phyloP scores from a whole-genome alignment of 2,888 invertebrate species.

The Drosophila mayaguana region DNA sequence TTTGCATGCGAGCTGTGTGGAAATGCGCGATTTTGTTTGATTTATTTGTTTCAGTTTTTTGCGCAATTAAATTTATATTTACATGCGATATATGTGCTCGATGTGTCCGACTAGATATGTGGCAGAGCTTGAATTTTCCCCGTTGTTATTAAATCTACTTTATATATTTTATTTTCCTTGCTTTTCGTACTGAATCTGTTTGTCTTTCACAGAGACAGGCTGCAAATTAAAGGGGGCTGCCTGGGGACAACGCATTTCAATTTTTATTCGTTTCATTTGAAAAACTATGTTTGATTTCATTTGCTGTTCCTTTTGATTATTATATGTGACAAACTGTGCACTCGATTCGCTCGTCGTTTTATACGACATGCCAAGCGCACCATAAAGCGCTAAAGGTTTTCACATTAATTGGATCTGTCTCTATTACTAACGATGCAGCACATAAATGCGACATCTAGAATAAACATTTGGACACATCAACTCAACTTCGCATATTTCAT shows the following conservation, averaged over 20 bases:
- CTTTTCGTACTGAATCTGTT: background rate
- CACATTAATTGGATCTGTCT: conserved; percentile 52
- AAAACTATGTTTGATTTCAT: conserved; percentile 55
- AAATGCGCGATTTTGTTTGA: conserved; percentile 35
- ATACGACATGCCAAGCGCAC: conserved; percentile 33
- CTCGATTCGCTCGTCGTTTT: conserved; percentile 52
- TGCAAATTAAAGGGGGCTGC: conserved; percentile 25
- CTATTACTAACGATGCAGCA: background rate
- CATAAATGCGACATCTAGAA: no score
- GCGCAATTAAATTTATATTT: conserved; percentile 78
- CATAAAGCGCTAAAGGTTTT: conserved; percentile 53
- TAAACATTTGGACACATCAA: no score
- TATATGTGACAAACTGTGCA: conserved; percentile 45
- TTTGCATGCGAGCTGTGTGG: conserved; percentile 1
- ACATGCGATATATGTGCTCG: conserved; percentile 46
- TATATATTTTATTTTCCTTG: conserved; percentile 9
- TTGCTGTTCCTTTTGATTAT: conserved; percentile 18
- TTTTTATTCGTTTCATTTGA: conserved; percentile 27
- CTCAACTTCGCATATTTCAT: no score
- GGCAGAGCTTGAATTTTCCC: conserved; percentile 40
- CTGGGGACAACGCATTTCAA: conserved; percentile 29
- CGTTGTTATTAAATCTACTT: conserved; percentile 9
- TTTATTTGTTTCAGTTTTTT: conserved; percentile 55
- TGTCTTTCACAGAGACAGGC: conserved; percentile 3
- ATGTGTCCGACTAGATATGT: conserved; percentile 58